These are phyloP conservation scores for Apis cerana DNA, from an alignment of 1,140 invertebrate genomes.

Conservation along the genomic window DNA sequence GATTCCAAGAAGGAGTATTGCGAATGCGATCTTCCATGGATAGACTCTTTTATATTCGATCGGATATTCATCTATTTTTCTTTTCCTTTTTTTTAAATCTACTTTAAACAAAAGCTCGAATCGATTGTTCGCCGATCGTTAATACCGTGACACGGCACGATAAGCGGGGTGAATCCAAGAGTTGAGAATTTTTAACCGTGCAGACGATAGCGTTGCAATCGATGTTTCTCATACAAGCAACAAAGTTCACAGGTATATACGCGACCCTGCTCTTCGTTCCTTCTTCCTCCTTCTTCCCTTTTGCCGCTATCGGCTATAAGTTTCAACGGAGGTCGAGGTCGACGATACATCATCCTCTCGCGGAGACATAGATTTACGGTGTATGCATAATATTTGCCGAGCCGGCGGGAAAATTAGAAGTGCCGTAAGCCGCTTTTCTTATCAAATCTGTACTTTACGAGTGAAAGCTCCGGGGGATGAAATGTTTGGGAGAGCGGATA, in stretches of 20 bases:
- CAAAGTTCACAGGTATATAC: not conserved
- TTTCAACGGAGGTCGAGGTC: conserved; percentile 76
- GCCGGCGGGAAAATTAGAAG: conserved; percentile 78
- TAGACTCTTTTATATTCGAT: not conserved
- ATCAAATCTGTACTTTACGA: conserved; percentile 75
- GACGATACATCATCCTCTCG: conserved; percentile 74
- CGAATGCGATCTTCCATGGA: conserved; percentile 37
- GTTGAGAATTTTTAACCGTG: conserved; percentile 34
- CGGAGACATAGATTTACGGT: conserved; percentile 77
- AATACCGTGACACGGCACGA: not conserved
- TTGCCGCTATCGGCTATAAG: conserved; percentile 66
- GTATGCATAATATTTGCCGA: conserved; percentile 79
- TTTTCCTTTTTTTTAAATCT: too few species aligned
- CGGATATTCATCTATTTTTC: too few species aligned
- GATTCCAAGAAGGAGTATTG: conserved; percentile 25
- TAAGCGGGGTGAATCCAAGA: conserved; percentile 41
- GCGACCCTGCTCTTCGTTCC: conserved; percentile 34
- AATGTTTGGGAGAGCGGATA: conserved; percentile 54
- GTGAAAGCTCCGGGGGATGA: conserved; percentile 56
- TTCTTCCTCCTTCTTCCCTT: conserved; percentile 17
- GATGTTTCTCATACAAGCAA: conserved; percentile 36
- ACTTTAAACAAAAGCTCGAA: too few species aligned
- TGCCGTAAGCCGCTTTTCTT: conserved; percentile 78
- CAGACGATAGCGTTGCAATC: conserved; percentile 39
- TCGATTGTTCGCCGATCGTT: conserved; percentile 28